Percentiles rank a stretch among this genome's conserved stretches.
Conservation (phyloP, 2,888 invertebrate genomes). For the Leptinotarsa tumamoca region DNA sequence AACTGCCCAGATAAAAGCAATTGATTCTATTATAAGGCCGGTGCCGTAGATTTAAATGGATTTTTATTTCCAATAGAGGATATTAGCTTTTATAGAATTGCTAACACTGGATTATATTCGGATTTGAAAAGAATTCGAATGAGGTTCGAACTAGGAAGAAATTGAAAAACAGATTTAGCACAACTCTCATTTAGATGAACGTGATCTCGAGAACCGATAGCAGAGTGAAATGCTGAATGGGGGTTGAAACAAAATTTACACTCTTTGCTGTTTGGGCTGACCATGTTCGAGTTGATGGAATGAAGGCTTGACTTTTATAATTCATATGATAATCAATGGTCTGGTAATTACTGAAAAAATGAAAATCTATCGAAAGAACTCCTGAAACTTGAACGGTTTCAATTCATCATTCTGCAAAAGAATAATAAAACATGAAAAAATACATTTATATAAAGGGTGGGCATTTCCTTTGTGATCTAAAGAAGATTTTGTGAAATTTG, state of each 20-base stretch:
- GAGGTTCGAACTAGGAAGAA: slow-evolving; percentile 23
- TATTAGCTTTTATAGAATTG: slow-evolving; percentile 38
- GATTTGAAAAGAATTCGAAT: slow-evolving; percentile 34
- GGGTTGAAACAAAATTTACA: not conserved
- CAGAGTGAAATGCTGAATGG: not conserved
- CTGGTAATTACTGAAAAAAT: too few relatives aligned
- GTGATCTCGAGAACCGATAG: not conserved
- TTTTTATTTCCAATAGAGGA: slow-evolving; percentile 40
- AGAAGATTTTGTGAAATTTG: too few relatives aligned
- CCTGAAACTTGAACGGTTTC: too few relatives aligned
- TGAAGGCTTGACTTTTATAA: too few relatives aligned
- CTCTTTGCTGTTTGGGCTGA: not conserved
- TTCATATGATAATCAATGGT: too few relatives aligned
- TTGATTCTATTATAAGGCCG: slow-evolving; percentile 39
- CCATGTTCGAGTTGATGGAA: not conserved
- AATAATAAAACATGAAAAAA: too few relatives aligned
- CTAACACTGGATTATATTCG: slow-evolving; percentile 35
- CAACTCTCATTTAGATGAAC: slow-evolving; percentile 10
- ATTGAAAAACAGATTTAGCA: slow-evolving; percentile 26
- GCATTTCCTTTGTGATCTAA: too few relatives aligned
- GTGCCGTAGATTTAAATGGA: slow-evolving; percentile 36
- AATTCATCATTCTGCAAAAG: too few relatives aligned
- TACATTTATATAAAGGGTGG: too few relatives aligned
- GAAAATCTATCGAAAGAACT: too few relatives aligned
- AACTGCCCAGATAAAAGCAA: slow-evolving; percentile 41